Percentiles rank a stretch among this genome's conserved stretches.
These are phyloP conservation scores for Peromyscus aztecus DNA, from an alignment of 2,797 vertebrate species.

Conservation along the genomic window DNA sequence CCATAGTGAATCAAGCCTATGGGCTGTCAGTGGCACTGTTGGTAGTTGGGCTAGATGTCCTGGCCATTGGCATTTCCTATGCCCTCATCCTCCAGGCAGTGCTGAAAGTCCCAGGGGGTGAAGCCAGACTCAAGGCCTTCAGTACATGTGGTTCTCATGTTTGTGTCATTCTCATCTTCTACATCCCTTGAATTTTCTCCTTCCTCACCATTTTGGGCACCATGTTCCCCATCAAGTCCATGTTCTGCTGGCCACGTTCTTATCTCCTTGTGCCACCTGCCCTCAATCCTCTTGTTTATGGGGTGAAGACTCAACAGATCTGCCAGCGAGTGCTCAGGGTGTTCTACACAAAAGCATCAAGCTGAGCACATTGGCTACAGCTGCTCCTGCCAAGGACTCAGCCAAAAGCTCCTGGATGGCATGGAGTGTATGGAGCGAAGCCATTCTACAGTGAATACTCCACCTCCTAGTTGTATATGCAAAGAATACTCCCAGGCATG, in stretches of 20 bases:
- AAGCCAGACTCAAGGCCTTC: conserved; percentile 77
- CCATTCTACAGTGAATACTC: neutral
- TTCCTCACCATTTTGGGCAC: conserved; percentile 75
- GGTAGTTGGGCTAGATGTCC: conserved; percentile 90
- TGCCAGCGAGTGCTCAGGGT: conserved; percentile 61
- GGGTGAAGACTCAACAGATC: conserved; percentile 78
- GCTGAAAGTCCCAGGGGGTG: conserved; percentile 61
- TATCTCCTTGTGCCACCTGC: conserved; percentile 81
- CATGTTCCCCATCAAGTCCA: conserved; percentile 75
- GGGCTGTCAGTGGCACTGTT: conserved; percentile 90
- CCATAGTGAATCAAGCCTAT: conserved; percentile 78
- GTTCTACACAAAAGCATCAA: conserved; percentile 19
- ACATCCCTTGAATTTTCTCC: conserved; percentile 76
- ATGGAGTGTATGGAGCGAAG: neutral
- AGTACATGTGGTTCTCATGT: conserved; percentile 79
- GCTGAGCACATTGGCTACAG: neutral
- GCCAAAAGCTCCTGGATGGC: neutral
- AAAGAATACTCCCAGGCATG: neutral
- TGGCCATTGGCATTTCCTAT: conserved; percentile 86
- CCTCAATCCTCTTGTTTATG: conserved; percentile 79
- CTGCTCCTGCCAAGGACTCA: too few relatives aligned
- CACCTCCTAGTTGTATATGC: neutral
- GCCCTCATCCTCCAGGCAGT: conserved; percentile 69
- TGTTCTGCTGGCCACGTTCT: conserved; percentile 76
- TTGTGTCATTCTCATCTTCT: conserved; percentile 78